Evolutionary conservation across 1,140 invertebrate genomes (phyloP).

Genomic region (Odontomachus brunneus): DNA sequence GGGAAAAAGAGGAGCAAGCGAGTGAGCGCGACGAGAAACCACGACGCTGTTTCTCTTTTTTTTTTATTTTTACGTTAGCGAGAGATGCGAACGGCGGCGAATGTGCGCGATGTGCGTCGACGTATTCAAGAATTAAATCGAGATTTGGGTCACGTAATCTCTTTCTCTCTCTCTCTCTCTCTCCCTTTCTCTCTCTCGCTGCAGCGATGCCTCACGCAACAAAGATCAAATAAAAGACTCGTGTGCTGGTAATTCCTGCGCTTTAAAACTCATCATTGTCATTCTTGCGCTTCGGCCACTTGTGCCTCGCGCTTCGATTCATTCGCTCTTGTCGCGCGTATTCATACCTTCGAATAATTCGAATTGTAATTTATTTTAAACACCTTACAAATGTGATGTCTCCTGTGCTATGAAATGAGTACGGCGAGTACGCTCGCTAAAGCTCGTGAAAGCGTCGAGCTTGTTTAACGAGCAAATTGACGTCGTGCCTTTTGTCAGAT

Average conservation of each 20-base stretch:
- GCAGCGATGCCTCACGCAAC: conserved; percentile 18
- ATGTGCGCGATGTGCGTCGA: neutral
- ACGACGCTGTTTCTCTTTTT: neutral
- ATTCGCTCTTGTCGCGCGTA: conserved; percentile 50
- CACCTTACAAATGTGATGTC: conserved; percentile 63
- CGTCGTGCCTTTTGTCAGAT: neutral
- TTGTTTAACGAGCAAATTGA: neutral
- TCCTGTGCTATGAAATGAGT: conserved; percentile 25
- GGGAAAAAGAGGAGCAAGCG: conserved; percentile 5
- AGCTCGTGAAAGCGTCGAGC: neutral
- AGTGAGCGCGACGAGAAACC: neutral
- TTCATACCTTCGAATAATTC: conserved; percentile 63
- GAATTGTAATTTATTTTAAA: conserved; percentile 72
- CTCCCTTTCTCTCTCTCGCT: too few species aligned
- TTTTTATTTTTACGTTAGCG: conserved; percentile 30
- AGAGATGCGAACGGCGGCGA: neutral
- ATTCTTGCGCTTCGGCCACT: conserved; percentile 58
- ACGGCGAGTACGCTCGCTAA: conserved; percentile 45
- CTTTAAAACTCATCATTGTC: conserved; percentile 76
- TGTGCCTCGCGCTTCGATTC: conserved; percentile 54
- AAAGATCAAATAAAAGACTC: conserved; percentile 31
- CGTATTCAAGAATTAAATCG: conserved; percentile 46
- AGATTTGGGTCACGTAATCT: conserved; percentile 51
- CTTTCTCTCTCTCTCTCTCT: neutral
- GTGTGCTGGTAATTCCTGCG: conserved; percentile 68